phyloP scores from a whole-genome alignment of 2,113 vertebrate species.

The Speoplatyrhinus poulsoni region DNA sequence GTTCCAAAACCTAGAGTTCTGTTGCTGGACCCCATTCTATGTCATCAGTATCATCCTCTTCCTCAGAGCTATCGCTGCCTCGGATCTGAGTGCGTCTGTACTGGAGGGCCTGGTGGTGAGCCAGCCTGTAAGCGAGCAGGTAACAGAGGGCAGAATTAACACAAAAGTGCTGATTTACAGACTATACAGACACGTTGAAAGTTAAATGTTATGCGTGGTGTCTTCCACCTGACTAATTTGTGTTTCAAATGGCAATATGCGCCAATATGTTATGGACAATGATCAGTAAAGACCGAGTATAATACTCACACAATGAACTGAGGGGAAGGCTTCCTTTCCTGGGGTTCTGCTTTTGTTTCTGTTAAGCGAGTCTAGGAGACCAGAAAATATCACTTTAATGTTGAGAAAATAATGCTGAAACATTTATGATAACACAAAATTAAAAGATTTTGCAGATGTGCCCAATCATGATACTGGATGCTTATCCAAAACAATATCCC shows the following conservation, averaged over 20 bases:
- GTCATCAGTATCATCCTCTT: constrained; percentile 66
- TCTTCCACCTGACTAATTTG: no score
- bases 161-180: no score
- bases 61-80: constrained; percentile 82
- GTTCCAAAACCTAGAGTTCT: constrained; percentile 81
- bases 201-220: no score
- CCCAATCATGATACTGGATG: not conserved
- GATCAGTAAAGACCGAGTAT: no score
- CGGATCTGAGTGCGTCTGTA: constrained; percentile 84
- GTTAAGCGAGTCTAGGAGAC: constrained; percentile 62
- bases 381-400: not conserved
- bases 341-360: constrained; percentile 49
- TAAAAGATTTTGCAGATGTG: no score
- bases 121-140: constrained; percentile 68
- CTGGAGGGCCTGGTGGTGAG: constrained; percentile 81
- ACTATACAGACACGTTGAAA: no score
- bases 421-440: not conserved
- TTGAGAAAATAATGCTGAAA: not conserved
- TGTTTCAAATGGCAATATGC: not conserved
- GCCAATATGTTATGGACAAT: not conserved
- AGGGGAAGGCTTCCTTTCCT: constrained; percentile 58
- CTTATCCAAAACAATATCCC: not conserved
- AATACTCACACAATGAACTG: constrained; percentile 74
- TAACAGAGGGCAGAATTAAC: not conserved
- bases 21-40: constrained; percentile 93